Evolutionary conservation across 2,888 invertebrate species (phyloP), one percentile per base, ranked within the genome.

Genomic region (Brachypterus glaber): DNA sequence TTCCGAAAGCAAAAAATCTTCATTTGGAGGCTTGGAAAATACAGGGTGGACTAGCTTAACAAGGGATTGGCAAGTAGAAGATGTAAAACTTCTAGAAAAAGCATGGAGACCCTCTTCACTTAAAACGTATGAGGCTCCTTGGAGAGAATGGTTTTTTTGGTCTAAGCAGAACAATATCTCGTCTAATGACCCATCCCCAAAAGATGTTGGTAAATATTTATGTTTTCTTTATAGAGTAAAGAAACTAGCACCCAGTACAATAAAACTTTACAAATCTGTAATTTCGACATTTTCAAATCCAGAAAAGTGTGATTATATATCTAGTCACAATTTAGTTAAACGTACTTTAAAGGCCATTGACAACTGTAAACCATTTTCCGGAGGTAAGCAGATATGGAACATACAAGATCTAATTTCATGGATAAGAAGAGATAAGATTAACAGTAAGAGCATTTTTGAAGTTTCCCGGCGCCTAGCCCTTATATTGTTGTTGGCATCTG

Each of bases 21-120:
- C 27, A 34, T 26, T 46, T 57, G 46, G 48, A 50, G 38, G 52
- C 46, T 11, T 53, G 52, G 52, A 45, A 42, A 38, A 46, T 53
- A 46, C 47, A 35, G 49, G 50, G 47, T 53, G 52, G 54, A 21
- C 39, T 24, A 43, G 40, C 8, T 12, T 37, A n/a, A 30, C 45
- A 4, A 26, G 33, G 12, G 41, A 43, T 9, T 51, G 53, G 55
- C 30, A 42, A 13, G 21, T 16, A 31, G 42, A 43, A 18, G 44
- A 49, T 16, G 35, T 29, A 11, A 27, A 35, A 5, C 33, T 48
- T 5, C 17, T 49, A 11, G 33, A 35, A 29, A 39, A 29, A 3
- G 37, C 43, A 18, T 46, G 44, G 47, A 29, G 39, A 32, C 25
- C 11, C 7, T 48, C 47, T 14, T 37, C 46, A 2, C 24, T 40